Evolutionary conservation across 2,113 vertebrate species (phyloP).

Genomic region (Tenebrosternarchus preto): DNA sequence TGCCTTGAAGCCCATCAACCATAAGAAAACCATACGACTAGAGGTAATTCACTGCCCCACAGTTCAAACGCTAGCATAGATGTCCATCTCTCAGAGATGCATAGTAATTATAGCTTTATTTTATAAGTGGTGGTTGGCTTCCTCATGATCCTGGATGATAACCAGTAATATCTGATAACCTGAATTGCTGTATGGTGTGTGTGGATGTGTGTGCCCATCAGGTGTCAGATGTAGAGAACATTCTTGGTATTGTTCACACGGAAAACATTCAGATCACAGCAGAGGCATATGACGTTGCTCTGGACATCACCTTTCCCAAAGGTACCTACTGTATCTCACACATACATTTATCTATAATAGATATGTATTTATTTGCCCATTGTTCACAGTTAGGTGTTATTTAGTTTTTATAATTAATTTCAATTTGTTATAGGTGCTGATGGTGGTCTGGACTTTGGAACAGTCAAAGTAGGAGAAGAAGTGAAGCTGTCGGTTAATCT

Average conservation of each 20-base stretch:
- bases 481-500: conserved; percentile 74
- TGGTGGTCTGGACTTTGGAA: conserved; percentile 82
- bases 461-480: conserved; percentile 77
- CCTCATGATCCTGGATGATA: not conserved
- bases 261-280: conserved; percentile 82
- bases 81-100: not conserved
- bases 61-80: not conserved
- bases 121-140: not conserved
- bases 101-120: not conserved
- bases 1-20: conserved; percentile 66
- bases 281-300: conserved; percentile 82
- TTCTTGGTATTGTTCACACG: conserved; percentile 81
- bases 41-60: conserved; percentile 75
- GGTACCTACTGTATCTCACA: conserved; percentile 64
- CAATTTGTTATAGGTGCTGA: conserved; percentile 69
- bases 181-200: not conserved
- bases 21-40: conserved; percentile 80
- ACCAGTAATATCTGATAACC: not conserved
- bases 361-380: not conserved
- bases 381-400: not conserved
- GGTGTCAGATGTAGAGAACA: conserved; percentile 84
- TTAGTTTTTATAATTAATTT: not conserved
- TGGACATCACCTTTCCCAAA: conserved; percentile 82
- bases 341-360: not conserved
- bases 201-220: conserved; percentile 59